phyloP scores from a whole-genome alignment of 2,888 invertebrate genomes.

The Nymphalis urticae region DNA sequence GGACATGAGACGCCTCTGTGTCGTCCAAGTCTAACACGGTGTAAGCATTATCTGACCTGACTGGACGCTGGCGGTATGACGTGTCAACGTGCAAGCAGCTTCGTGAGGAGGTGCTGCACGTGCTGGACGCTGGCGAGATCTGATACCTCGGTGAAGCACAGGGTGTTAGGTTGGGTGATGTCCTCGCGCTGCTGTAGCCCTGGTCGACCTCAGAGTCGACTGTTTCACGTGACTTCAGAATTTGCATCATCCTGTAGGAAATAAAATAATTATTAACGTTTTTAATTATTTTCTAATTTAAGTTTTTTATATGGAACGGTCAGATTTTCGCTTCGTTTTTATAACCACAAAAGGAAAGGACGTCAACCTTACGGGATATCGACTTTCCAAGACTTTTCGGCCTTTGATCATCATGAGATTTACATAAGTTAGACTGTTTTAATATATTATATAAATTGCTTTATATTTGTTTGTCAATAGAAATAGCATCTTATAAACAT shows the following conservation, averaged over 20 bases:
- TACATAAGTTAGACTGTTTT: not conserved
- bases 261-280: too few relatives aligned
- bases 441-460: too few relatives aligned
- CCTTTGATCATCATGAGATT: slow-evolving; percentile 62
- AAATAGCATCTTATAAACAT: too few relatives aligned
- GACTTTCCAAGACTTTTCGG: slow-evolving; percentile 65
- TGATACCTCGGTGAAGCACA: slow-evolving; percentile 60
- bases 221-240: slow-evolving; percentile 62
- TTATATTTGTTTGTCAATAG: too few relatives aligned
- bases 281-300: not conserved
- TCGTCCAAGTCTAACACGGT: slow-evolving; percentile 58
- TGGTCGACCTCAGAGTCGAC: slow-evolving; percentile 64
- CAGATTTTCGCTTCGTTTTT: slow-evolving; percentile 66
- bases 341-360: slow-evolving; percentile 61
- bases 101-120: slow-evolving; percentile 55
- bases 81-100: slow-evolving; percentile 43
- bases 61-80: slow-evolving; percentile 54
- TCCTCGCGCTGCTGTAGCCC: slow-evolving; percentile 69
- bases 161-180: slow-evolving; percentile 66
- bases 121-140: slow-evolving; percentile 58
- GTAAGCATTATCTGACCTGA: slow-evolving; percentile 35
- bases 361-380: slow-evolving; percentile 62
- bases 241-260: slow-evolving; percentile 71
- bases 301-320: slow-evolving; percentile 12
- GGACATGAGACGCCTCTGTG: slow-evolving; percentile 24